Percentiles rank a stretch among this genome's conserved stretches.
Conservation (phyloP, 2,113 vertebrate genomes). For the Campylorhamphus procurvoides region DNA sequence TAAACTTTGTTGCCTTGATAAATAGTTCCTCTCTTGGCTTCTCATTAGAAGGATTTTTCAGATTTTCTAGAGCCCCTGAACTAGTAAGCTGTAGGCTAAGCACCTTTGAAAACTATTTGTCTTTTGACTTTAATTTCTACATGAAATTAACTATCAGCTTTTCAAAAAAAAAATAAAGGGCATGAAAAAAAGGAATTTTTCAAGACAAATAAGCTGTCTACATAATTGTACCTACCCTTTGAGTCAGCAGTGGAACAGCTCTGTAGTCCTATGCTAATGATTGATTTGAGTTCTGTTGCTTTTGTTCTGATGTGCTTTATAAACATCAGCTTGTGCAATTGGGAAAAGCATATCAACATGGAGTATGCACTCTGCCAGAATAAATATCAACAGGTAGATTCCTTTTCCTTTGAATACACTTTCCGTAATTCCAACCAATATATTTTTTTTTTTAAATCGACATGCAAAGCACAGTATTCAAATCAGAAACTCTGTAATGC, state of each 20-base stretch:
- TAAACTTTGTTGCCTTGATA: constrained; percentile 47
- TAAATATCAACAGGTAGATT: not conserved
- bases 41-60: not conserved
- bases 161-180: not conserved
- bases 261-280: not conserved
- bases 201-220: not conserved
- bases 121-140: constrained; percentile 46
- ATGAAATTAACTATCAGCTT: not conserved
- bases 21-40: not conserved
- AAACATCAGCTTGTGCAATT: not conserved
- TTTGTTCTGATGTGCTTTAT: not conserved
- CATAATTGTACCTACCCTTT: not conserved
- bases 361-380: not conserved
- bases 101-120: not conserved
- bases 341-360: not conserved
- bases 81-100: constrained; percentile 3
- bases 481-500: not conserved
- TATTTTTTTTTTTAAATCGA: not conserved
- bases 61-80: constrained; percentile 23
- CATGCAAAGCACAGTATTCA: not conserved
- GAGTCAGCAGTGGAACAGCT: not conserved
- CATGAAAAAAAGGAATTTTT: not conserved
- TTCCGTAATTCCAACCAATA: not conserved
- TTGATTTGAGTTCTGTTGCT: not conserved
- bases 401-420: not conserved